Conservation (phyloP, 1,140 invertebrate species). For the Bombus picipes region DNA sequence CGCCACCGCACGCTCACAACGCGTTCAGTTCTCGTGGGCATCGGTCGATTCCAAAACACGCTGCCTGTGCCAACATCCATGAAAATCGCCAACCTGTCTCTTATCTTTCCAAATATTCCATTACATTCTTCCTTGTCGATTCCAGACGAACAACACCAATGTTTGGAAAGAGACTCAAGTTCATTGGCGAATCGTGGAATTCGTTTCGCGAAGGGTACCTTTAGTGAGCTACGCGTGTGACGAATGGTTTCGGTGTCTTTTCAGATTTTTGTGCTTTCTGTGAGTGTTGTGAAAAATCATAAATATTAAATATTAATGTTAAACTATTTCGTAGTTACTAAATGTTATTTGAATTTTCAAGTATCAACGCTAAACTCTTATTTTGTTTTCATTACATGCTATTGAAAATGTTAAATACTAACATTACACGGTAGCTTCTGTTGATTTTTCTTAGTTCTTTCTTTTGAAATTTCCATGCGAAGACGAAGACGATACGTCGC, state of each 20-base stretch:
- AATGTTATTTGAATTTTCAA: no score
- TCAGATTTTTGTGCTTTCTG: background rate
- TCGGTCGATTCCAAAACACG: conserved; percentile 8
- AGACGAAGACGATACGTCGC: background rate
- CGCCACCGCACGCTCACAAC: conserved; percentile 9
- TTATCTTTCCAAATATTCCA: background rate
- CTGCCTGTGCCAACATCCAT: background rate
- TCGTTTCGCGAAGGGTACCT: background rate
- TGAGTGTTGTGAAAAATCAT: background rate
- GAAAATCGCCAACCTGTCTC: background rate
- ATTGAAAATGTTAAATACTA: no score
- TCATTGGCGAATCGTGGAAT: background rate
- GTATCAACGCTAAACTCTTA: no score
- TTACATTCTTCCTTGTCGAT: background rate
- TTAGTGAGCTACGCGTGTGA: background rate
- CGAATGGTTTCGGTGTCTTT: background rate
- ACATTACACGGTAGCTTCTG: background rate
- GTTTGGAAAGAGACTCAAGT: background rate
- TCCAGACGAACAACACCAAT: background rate
- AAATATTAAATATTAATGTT: background rate
- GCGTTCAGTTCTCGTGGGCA: conserved; percentile 34
- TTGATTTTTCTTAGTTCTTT: background rate
- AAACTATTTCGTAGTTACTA: no score
- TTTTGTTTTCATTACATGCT: no score
- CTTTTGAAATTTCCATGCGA: background rate